These are phyloP conservation scores for Trimorus sp. DNA, from an alignment of 2,888 invertebrate species.

Conservation along the genomic window DNA sequence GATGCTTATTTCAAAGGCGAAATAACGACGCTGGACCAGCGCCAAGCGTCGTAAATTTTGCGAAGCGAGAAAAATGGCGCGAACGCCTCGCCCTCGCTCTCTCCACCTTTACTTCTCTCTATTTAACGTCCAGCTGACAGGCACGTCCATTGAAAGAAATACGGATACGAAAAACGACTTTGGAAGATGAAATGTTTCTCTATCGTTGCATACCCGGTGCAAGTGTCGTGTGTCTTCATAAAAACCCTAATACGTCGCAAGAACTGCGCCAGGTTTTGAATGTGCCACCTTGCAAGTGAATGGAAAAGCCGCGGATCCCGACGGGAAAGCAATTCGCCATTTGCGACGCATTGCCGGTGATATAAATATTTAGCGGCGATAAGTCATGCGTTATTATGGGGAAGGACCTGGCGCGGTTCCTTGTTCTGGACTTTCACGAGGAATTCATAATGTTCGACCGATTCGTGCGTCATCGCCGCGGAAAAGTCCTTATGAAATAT, in stretches of 20 bases:
- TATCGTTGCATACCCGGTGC: conserved; percentile 50
- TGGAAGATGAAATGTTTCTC: conserved; percentile 61
- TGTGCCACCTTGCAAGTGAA: neutral
- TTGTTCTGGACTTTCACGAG: conserved; percentile 47
- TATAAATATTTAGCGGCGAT: conserved; percentile 51
- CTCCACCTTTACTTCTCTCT: conserved; percentile 64
- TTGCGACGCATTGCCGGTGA: conserved; percentile 4
- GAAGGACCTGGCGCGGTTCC: conserved; percentile 16
- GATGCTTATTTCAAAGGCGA: conserved; percentile 72
- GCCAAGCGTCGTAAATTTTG: conserved; percentile 80
- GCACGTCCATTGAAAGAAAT: conserved; percentile 69
- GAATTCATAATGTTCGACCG: conserved; percentile 54
- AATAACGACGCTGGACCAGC: conserved; percentile 80
- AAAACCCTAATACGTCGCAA: conserved; percentile 13
- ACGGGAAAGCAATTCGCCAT: conserved; percentile 5
- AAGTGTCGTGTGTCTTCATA: conserved; percentile 31
- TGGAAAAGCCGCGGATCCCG: too few species aligned
- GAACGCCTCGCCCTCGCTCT: conserved; percentile 73
- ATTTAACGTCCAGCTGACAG: conserved; percentile 72
- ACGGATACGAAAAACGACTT: conserved; percentile 65
- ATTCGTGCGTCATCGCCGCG: conserved; percentile 67
- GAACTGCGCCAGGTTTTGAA: conserved; percentile 23
- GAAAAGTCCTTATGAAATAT: conserved; percentile 72
- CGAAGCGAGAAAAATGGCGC: conserved; percentile 79
- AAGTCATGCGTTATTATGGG: conserved; percentile 40